Base-by-base conservation (phyloP, 35 echinoderm and acorn worm species). In the Apostichopus parvimensis region DNA sequence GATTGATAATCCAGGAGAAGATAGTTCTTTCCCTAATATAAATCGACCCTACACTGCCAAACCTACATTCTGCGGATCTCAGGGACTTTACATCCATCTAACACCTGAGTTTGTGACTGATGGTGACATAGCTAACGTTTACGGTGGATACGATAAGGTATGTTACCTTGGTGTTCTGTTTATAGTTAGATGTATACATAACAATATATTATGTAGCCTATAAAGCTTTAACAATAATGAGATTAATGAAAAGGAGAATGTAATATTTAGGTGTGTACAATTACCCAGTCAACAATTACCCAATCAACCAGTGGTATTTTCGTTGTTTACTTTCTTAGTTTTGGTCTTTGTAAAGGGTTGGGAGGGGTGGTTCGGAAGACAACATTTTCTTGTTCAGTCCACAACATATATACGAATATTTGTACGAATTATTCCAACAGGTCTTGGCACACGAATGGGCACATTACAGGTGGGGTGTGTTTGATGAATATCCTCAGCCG, bases 21-120 rank as follows among this genome's bases (percentile, higher is more conserved):
- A 73, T 55, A 68, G 24, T 21, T 90, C 60, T 76, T 88, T 91
- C 6, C 55, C 58, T 13, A 76, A 73, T 54, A 71, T 64, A 3
- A 94, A 96, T 64, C 90, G 87, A 76, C 97, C 97, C 12, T 95
- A 94, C 82, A 94, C 93, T 1, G 90, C 92, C 25, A 98, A 98
- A 73, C 87, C 93, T 18, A 98, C 94, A 6, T 93, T 72, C 11
- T 98, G 97, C 75, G 97, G 97, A 9, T 86, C 92, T 61, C 77
- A 55, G 14, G 94, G 94, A 13, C 26, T 89, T 26, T 98, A 77
- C 58, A 98, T 98, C 70, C 91, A 95, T 64, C 81, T 98, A 26
- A 98, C 94, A 8, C 97, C 97, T 1, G 70, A 93, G 55, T 98
- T 93, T 56, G 18, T 98, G 0, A 25, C 60, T 8, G 75, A 96